These are phyloP conservation scores for Mionectes macconnelli DNA, from an alignment of 2,113 vertebrate genomes.

Conservation along the genomic window DNA sequence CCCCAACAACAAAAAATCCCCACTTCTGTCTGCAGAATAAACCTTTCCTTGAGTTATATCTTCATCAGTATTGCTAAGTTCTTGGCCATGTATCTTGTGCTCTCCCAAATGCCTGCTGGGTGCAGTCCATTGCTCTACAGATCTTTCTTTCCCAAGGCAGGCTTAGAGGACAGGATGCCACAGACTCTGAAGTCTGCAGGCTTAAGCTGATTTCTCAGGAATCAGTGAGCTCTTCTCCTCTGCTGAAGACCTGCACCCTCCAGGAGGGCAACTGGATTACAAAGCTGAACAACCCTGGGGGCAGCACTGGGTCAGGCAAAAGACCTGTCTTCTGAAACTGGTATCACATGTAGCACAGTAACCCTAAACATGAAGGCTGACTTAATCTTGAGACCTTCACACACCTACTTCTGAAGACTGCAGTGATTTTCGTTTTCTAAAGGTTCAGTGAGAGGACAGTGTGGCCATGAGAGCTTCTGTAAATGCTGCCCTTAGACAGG, in stretches of 20 bases:
- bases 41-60: not conserved
- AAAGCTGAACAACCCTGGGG: not conserved
- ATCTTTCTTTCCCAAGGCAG: not conserved
- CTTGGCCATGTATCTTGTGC: not conserved
- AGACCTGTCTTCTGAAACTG: not conserved
- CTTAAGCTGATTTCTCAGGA: not conserved
- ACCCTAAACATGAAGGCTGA: not conserved
- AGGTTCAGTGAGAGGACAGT: not conserved
- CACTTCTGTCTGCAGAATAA: not conserved
- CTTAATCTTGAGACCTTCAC: not conserved
- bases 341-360: not conserved
- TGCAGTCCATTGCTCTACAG: not conserved
- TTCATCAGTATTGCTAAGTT: not conserved
- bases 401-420: not conserved
- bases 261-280: not conserved
- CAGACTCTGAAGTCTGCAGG: not conserved
- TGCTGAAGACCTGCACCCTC: not conserved
- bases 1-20: not conserved
- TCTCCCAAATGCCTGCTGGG: not conserved
- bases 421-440: not conserved
- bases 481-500: not conserved
- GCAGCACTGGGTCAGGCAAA: not conserved
- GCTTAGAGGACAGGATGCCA: not conserved
- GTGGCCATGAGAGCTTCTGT: not conserved
- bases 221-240: not conserved